These are phyloP conservation scores for Selene dorsalis DNA, from an alignment of 2,797 vertebrate genomes.

Conservation along the genomic window DNA sequence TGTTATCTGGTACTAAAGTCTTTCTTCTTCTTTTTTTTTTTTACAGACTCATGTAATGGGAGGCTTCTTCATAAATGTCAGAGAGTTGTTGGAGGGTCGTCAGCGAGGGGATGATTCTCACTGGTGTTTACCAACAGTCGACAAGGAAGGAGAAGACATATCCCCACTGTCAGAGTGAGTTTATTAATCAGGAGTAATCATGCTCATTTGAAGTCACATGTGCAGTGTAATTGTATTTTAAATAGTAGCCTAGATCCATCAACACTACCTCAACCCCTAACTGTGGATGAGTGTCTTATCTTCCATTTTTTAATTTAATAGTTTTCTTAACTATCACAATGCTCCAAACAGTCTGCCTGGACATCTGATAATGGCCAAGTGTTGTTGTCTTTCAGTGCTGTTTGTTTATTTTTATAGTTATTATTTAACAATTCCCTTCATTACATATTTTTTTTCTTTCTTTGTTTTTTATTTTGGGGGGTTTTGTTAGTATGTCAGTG, in stretches of 20 bases:
- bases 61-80: slow-evolving; percentile 87
- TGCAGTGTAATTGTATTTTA: too few relatives aligned
- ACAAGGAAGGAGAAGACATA: slow-evolving; percentile 31
- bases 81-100: slow-evolving; percentile 65
- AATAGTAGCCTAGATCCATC: not conserved
- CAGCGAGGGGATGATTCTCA: not conserved
- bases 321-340: not conserved
- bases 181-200: not conserved
- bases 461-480: not conserved
- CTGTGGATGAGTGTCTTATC: not conserved
- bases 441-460: not conserved
- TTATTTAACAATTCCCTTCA: not conserved
- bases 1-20: not conserved
- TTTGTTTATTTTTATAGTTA: not conserved
- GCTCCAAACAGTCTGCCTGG: not conserved
- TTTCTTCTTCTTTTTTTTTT: slow-evolving; percentile 2
- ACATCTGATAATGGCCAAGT: not conserved
- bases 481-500: not conserved
- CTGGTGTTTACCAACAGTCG: slow-evolving; percentile 47
- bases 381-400: not conserved
- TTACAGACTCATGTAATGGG: slow-evolving; percentile 84
- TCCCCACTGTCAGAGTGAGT: slow-evolving; percentile 72
- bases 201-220: not conserved
- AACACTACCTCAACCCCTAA: not conserved
- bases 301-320: not conserved